These are phyloP conservation scores for Siderastrea radians DNA, from an alignment of 92 coral and sea anemone genomes.

Conservation along the genomic window DNA sequence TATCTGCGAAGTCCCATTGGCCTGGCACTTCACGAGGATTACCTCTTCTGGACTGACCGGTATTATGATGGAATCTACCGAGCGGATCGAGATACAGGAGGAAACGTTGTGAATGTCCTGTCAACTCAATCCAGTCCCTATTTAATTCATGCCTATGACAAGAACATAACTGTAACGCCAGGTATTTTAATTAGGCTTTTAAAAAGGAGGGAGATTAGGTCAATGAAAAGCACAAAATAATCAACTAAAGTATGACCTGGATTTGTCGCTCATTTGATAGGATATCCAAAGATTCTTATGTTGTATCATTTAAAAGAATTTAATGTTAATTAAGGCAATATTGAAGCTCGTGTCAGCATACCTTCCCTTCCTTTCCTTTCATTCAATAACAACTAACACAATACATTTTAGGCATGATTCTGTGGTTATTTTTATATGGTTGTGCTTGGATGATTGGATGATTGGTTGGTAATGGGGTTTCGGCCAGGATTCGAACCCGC, in stretches of 20 bases:
- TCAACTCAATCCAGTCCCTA: not conserved
- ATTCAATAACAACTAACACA: no score
- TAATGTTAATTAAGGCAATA: no score
- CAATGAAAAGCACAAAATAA: not conserved
- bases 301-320: no score
- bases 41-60: slow-evolving; percentile 4
- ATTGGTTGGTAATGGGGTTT: no score
- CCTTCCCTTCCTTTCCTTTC: no score
- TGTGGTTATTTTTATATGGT: no score
- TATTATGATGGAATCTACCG: slow-evolving; percentile 1
- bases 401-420: no score
- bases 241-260: no score
- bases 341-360: no score
- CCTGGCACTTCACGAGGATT: not conserved
- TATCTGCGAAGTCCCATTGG: not conserved
- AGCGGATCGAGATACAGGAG: slow-evolving; percentile 8
- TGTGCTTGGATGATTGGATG: no score
- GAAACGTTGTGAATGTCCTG: not conserved
- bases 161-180: not conserved
- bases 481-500: no score
- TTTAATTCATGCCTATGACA: slow-evolving; percentile 6
- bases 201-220: not conserved
- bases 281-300: no score
- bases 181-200: not conserved
- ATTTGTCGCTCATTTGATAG: not conserved